Conservation (phyloP, 1,140 invertebrate genomes). For the Drosophila parabipectinata region DNA sequence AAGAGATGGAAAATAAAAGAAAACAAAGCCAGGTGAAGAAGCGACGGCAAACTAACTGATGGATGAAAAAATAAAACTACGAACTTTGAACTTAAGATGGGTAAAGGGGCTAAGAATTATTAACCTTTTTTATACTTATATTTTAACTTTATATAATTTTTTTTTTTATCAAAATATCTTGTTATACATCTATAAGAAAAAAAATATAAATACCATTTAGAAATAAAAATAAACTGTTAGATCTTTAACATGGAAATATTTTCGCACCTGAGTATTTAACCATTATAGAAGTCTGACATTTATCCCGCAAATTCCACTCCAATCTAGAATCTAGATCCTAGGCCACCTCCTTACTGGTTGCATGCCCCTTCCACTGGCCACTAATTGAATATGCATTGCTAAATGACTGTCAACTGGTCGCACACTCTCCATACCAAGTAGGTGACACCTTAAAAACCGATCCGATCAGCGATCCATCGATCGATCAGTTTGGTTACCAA, state of each 20-base stretch:
- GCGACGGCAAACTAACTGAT: conserved; percentile 33
- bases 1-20: neutral
- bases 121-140: too few relatives aligned
- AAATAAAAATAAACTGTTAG: neutral
- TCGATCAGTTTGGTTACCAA: conserved; percentile 25
- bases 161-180: too few relatives aligned
- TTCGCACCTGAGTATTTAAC: neutral
- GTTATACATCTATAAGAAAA: neutral
- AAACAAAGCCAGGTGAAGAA: neutral
- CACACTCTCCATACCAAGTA: conserved; percentile 66
- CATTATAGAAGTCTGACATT: neutral
- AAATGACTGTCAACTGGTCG: conserved; percentile 54
- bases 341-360: neutral
- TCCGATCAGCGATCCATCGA: conserved; percentile 23
- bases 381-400: conserved; percentile 60
- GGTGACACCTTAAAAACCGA: conserved; percentile 62
- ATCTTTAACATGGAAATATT: neutral
- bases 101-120: neutral
- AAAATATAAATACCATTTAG: neutral
- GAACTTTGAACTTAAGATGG: conserved; percentile 4
- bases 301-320: neutral
- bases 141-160: too few relatives aligned
- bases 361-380: neutral
- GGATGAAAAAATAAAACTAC: neutral
- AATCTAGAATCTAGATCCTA: neutral